phyloP scores from a whole-genome alignment of 2,888 invertebrate genomes.

The Cetonia aurata region DNA sequence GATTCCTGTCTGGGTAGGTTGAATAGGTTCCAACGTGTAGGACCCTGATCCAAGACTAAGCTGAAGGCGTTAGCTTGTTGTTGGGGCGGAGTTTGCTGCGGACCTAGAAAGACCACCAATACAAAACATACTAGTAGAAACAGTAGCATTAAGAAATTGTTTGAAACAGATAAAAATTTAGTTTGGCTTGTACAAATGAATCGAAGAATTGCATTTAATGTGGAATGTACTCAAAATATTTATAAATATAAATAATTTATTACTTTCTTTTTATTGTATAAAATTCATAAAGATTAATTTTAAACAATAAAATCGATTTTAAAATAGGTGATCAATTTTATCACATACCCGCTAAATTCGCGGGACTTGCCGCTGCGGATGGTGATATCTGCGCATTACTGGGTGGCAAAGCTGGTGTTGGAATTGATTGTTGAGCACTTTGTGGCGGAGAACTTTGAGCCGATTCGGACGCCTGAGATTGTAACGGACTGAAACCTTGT shows the following conservation, averaged over 20 bases:
- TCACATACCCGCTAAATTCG: conserved; percentile 18
- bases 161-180: too few relatives aligned
- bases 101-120: conserved; percentile 14
- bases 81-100: conserved; percentile 1
- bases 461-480: conserved; percentile 21
- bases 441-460: neutral
- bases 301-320: neutral
- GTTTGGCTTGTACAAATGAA: too few relatives aligned
- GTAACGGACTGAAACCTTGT: neutral
- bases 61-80: conserved; percentile 28
- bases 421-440: neutral
- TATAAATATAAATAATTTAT: too few relatives aligned
- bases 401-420: neutral
- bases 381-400: neutral
- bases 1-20: conserved; percentile 56
- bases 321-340: too few relatives aligned
- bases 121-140: neutral
- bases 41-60: conserved; percentile 38
- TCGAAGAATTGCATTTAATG: too few relatives aligned
- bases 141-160: too few relatives aligned
- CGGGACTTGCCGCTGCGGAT: conserved; percentile 1
- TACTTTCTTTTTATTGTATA: too few relatives aligned
- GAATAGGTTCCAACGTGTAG: conserved; percentile 39
- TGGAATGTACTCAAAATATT: too few relatives aligned
- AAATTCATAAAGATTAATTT: neutral